These are phyloP conservation scores for Phodopus roborovskii DNA, from an alignment of 2,113 vertebrate species.

Conservation along the genomic window DNA sequence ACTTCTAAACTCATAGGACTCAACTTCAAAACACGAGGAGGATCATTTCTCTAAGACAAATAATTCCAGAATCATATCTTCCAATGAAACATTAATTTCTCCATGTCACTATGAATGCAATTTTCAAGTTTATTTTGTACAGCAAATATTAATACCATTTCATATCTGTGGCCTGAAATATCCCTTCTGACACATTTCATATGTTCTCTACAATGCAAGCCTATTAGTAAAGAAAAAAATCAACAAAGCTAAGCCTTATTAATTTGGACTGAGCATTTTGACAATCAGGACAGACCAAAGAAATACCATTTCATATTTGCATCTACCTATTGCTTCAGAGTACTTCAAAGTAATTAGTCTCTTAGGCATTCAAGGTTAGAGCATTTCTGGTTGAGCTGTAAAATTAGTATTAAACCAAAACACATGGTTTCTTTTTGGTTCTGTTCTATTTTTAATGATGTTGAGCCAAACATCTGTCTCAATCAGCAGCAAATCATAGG, in stretches of 20 bases:
- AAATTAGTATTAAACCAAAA: conserved; percentile 65
- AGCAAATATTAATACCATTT: neutral
- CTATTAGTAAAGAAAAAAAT: neutral
- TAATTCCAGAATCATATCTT: neutral
- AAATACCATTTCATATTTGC: conserved; percentile 4
- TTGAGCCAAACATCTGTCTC: conserved; percentile 2
- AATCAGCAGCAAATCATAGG: neutral
- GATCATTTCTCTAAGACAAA: neutral
- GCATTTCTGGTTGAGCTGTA: conserved; percentile 10
- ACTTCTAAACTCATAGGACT: neutral
- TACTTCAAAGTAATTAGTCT: conserved; percentile 44
- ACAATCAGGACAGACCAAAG: conserved; percentile 8
- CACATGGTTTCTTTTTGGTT: conserved; percentile 23
- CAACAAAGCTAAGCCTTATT: conserved; percentile 58
- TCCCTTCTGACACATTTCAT: conserved; percentile 37
- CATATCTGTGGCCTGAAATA: conserved; percentile 18
- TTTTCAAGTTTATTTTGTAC: conserved; percentile 45
- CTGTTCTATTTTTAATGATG: conserved; percentile 52
- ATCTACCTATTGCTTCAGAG: conserved; percentile 18
- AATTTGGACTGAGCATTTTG: neutral
- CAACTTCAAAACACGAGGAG: neutral
- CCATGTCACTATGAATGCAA: neutral
- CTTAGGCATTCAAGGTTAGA: conserved; percentile 52
- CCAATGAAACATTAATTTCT: neutral
- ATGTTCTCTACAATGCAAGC: conserved; percentile 14